Conservation (phyloP, 1,140 invertebrate species). For the Thalassaphorura encarpata region DNA sequence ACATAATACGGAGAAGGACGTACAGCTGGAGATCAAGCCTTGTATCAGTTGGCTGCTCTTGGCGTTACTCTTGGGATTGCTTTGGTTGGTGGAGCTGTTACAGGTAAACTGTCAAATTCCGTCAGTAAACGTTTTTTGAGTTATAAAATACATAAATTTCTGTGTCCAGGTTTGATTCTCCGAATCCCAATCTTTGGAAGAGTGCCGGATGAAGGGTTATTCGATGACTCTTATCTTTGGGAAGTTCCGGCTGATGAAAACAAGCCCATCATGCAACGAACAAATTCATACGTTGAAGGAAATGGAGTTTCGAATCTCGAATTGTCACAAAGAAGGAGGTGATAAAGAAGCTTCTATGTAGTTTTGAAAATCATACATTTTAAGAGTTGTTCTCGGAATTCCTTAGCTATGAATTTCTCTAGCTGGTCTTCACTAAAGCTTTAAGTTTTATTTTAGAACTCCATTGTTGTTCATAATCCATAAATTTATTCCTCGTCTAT, state of each 20-base stretch:
- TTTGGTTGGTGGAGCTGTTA: neutral
- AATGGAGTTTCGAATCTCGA: too few species aligned
- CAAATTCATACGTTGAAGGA: too few species aligned
- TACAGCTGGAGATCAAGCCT: constrained; percentile 58
- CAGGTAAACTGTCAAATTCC: constrained; percentile 25
- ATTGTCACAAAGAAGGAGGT: too few species aligned
- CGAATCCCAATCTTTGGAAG: constrained; percentile 38
- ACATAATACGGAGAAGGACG: constrained; percentile 45
- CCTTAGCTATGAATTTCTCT: too few species aligned
- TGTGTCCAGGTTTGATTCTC: constrained; percentile 38
- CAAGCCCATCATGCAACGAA: too few species aligned
- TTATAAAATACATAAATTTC: neutral
- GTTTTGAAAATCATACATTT: too few species aligned
- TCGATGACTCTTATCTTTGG: constrained; percentile 42
- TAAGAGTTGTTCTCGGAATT: too few species aligned
- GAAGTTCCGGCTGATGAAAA: constrained; percentile 36
- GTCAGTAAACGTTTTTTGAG: neutral
- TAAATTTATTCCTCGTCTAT: too few species aligned
- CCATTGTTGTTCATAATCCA: too few species aligned
- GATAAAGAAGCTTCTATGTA: too few species aligned
- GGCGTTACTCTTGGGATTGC: neutral
- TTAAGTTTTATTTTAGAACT: too few species aligned
- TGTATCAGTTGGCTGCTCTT: constrained; percentile 57
- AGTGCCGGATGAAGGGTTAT: constrained; percentile 40
- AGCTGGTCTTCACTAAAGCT: too few species aligned